These are phyloP conservation scores for Rotaria macrura DNA, from an alignment of 2,888 invertebrate genomes.

Conservation along the genomic window DNA sequence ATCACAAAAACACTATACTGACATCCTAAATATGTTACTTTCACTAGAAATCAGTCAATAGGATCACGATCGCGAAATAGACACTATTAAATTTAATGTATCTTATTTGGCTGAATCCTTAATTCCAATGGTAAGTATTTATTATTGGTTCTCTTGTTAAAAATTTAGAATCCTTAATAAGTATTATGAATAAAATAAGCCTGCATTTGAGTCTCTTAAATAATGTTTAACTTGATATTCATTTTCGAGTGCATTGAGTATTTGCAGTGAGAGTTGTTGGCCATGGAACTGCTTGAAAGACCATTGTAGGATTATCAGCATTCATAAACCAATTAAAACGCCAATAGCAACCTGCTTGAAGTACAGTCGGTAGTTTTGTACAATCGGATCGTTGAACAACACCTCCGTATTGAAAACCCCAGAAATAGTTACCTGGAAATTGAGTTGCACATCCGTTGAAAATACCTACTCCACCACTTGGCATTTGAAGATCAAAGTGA, in stretches of 20 bases:
- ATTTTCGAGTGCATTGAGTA: neutral
- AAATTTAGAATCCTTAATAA: too few relatives aligned
- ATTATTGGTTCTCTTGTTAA: too few relatives aligned
- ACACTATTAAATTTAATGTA: too few relatives aligned
- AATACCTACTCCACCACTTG: constrained; percentile 35
- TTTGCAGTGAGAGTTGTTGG: constrained; percentile 4
- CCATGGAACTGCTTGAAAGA: constrained; percentile 24
- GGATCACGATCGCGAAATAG: too few relatives aligned
- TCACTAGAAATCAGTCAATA: too few relatives aligned
- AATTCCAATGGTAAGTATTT: too few relatives aligned
- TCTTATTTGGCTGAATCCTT: too few relatives aligned
- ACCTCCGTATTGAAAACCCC: constrained; percentile 32
- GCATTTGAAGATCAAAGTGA: constrained; percentile 35
- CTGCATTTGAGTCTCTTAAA: too few relatives aligned
- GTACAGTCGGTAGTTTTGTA: constrained; percentile 17
- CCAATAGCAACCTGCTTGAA: constrained; percentile 33
- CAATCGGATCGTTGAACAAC: constrained; percentile 21
- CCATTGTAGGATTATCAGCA: constrained; percentile 34
- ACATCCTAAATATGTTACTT: too few relatives aligned
- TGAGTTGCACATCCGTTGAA: constrained; percentile 34
- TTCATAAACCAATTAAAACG: constrained; percentile 34
- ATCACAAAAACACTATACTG: too few relatives aligned
- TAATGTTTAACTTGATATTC: too few relatives aligned
- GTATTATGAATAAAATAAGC: too few relatives aligned
- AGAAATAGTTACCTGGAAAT: neutral